Conservation (phyloP, 2,888 invertebrate species). For the Eumacrocentrus americanus region DNA sequence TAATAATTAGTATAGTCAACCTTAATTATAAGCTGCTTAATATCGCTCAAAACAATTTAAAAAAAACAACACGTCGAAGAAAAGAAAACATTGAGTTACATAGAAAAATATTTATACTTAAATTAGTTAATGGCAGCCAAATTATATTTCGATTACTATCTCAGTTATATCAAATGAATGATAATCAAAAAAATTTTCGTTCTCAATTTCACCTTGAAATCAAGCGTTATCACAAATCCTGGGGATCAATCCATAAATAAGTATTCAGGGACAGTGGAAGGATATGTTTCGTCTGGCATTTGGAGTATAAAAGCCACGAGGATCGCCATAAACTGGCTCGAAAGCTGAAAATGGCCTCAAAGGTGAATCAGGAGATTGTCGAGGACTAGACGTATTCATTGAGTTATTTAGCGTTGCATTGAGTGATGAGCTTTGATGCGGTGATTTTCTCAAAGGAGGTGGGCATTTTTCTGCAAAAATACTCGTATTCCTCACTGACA, state of each 20-base stretch:
- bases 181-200: neutral
- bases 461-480: slow-evolving; percentile 57
- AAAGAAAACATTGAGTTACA: neutral
- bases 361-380: slow-evolving; percentile 47
- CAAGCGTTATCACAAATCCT: slow-evolving; percentile 33
- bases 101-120: slow-evolving; percentile 22
- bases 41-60: neutral
- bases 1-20: neutral
- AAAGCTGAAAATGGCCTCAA: slow-evolving; percentile 54
- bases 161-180: neutral
- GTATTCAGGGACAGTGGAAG: slow-evolving; percentile 33
- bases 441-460: slow-evolving; percentile 50
- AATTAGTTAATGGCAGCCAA: slow-evolving; percentile 23
- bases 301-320: slow-evolving; percentile 43
- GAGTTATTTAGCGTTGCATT: slow-evolving; percentile 37
- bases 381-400: slow-evolving; percentile 43
- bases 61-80: slow-evolving; percentile 10
- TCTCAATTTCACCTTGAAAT: neutral
- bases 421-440: slow-evolving; percentile 21
- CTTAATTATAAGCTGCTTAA: neutral
- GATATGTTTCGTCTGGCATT: slow-evolving; percentile 46
- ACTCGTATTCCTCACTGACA: slow-evolving; percentile 51
- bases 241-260: slow-evolving; percentile 2
- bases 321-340: slow-evolving; percentile 52
- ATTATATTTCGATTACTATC: slow-evolving; percentile 4